Percentiles rank a stretch among this genome's conserved stretches.
phyloP scores from a whole-genome alignment of 2,113 vertebrate species.

The Ctenomys sociabilis region DNA sequence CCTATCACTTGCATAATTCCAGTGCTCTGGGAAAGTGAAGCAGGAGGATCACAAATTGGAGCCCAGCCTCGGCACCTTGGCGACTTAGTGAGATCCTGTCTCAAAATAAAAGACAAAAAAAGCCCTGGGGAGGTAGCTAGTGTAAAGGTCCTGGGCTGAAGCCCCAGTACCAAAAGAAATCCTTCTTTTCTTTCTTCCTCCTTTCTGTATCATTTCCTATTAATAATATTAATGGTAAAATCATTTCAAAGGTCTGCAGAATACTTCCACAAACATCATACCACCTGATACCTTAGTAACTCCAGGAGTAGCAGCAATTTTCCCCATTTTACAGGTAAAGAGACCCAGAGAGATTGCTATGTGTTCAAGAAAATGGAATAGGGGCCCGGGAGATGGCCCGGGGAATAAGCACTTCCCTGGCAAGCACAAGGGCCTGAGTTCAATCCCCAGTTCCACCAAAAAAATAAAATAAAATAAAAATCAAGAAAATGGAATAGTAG shows the following conservation, averaged over 20 bases:
- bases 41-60: background rate
- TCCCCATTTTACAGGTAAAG: background rate
- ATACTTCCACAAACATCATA: background rate
- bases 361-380: background rate
- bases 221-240: background rate
- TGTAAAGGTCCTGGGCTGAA: background rate
- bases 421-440: too few species aligned
- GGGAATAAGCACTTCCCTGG: too few species aligned
- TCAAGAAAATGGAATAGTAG: background rate
- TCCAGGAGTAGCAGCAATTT: background rate
- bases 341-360: background rate
- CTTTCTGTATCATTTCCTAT: background rate
- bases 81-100: background rate
- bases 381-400: too few species aligned
- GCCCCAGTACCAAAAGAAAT: background rate
- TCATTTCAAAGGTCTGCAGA: background rate
- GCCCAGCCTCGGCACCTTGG: background rate
- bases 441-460: too few species aligned
- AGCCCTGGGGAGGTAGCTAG: background rate
- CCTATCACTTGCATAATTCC: background rate
- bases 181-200: background rate
- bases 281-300: background rate
- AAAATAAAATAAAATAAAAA: too few species aligned
- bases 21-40: background rate
- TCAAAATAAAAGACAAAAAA: background rate